These are phyloP conservation scores for Rhynchomys soricoides DNA, from an alignment of 2,113 vertebrate species.

Conservation along the genomic window DNA sequence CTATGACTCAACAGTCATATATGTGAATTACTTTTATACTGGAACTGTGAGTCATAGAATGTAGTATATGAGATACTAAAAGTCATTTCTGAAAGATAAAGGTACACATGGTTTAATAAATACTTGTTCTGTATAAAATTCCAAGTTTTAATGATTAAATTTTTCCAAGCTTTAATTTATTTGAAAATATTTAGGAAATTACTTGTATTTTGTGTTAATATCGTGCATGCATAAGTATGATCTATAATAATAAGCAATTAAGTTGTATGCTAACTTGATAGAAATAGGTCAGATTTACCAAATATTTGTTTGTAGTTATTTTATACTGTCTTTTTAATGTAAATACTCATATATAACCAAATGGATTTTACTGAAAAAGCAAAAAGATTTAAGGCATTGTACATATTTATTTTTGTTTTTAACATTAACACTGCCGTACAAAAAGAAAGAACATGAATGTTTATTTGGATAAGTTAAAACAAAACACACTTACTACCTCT, in stretches of 20 bases:
- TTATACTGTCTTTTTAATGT: background rate
- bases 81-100: background rate
- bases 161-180: slow-evolving; percentile 37
- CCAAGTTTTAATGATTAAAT: background rate
- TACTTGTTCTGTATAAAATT: slow-evolving; percentile 16
- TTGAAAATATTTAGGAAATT: slow-evolving; percentile 24
- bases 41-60: background rate
- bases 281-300: background rate
- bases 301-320: background rate
- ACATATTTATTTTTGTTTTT: background rate
- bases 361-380: slow-evolving; percentile 9
- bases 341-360: background rate
- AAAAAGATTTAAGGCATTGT: background rate
- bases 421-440: background rate
- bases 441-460: background rate
- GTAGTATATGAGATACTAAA: slow-evolving; percentile 16
- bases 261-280: background rate
- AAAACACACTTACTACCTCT: background rate
- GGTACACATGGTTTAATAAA: slow-evolving; percentile 7
- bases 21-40: background rate
- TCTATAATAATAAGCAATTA: background rate
- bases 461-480: background rate
- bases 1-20: background rate
- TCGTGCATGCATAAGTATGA: background rate
- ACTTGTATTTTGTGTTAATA: slow-evolving; percentile 43